Conservation (phyloP, 64 coral and sea anemone species). For the Montipora capricornis region DNA sequence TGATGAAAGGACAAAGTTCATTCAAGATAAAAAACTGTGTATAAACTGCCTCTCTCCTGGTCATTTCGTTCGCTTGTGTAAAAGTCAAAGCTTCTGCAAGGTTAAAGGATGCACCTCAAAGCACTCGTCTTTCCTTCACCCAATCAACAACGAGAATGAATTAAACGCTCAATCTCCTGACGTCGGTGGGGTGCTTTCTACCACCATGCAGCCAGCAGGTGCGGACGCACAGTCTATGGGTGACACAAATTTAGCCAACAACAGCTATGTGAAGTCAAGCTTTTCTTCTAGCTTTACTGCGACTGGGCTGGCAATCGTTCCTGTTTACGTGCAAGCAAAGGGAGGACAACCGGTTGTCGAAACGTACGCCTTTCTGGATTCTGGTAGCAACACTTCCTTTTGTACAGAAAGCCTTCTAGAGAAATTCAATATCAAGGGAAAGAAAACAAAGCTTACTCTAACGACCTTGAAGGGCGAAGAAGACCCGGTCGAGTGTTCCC, state of each 20-base stretch:
- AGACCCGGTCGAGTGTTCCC: too few relatives aligned
- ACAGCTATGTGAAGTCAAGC: not conserved
- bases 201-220: not conserved
- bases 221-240: not conserved
- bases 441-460: too few relatives aligned
- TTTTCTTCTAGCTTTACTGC: not conserved
- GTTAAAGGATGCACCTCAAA: constrained; percentile 18
- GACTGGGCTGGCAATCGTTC: not conserved
- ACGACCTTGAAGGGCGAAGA: too few relatives aligned
- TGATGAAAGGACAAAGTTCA: constrained; percentile 14
- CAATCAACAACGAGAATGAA: not conserved
- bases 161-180: not conserved
- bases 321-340: not conserved
- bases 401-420: too few relatives aligned
- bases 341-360: not conserved
- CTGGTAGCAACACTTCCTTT: too few relatives aligned
- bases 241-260: not conserved
- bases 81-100: constrained; percentile 25
- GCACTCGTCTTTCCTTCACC: constrained; percentile 32
- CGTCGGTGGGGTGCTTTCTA: not conserved
- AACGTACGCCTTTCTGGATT: too few relatives aligned
- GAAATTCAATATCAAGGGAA: too few relatives aligned
- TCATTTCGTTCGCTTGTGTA: constrained; percentile 18
- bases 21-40: constrained; percentile 20
- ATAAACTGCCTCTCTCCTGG: constrained; percentile 27